A percentile compares a stretch with the other conserved stretches of the same genome.
These are phyloP conservation scores for Abrostola triplasia DNA, from an alignment of 2,888 invertebrate genomes.

Conservation along the genomic window DNA sequence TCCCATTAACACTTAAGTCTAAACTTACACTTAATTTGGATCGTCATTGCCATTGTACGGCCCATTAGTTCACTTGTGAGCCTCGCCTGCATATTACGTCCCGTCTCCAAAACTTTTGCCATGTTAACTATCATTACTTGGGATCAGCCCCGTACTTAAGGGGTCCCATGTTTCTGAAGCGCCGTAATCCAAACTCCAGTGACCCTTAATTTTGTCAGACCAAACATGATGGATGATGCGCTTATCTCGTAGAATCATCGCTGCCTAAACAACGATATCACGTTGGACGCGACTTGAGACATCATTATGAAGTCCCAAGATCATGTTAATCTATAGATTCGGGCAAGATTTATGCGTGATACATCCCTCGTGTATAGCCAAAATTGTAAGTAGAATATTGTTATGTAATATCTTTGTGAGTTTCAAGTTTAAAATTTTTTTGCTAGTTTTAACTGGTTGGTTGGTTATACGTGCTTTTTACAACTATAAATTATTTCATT, in stretches of 20 bases:
- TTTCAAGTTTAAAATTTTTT: too few relatives aligned
- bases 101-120: conserved; percentile 18
- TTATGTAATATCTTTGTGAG: too few relatives aligned
- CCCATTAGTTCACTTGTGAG: not conserved
- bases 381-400: too few relatives aligned
- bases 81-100: conserved; percentile 10
- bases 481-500: too few relatives aligned
- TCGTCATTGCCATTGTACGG: not conserved
- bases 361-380: not conserved
- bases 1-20: not conserved
- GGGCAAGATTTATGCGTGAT: conserved; percentile 26
- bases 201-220: conserved; percentile 36
- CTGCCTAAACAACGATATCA: conserved; percentile 46
- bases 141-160: conserved; percentile 28
- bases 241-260: conserved; percentile 54
- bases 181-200: conserved; percentile 25
- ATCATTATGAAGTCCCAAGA: conserved; percentile 46
- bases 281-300: conserved; percentile 24
- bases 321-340: conserved; percentile 26
- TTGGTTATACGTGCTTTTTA: too few relatives aligned
- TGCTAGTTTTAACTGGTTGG: too few relatives aligned
- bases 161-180: conserved; percentile 14
- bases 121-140: conserved; percentile 24
- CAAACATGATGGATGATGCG: conserved; percentile 52
- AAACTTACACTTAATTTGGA: not conserved